Evolutionary conservation across 2,797 vertebrate genomes (phyloP).

Genomic region (Oryzias dopingdopingensis): DNA sequence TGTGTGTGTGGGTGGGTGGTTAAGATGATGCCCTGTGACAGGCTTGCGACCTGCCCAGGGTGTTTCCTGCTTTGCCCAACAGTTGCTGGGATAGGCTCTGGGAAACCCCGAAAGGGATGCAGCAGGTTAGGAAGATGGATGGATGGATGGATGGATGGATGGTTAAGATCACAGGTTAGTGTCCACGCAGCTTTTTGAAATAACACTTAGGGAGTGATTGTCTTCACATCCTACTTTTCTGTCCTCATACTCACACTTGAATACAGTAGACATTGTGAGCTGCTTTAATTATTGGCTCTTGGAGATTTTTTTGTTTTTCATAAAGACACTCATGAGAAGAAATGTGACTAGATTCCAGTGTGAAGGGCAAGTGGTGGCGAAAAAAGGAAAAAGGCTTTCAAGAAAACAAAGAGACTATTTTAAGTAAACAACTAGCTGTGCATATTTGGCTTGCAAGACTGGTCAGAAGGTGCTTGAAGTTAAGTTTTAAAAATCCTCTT

Average conservation of each 20-base stretch:
- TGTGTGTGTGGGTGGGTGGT: slow-evolving; percentile 24
- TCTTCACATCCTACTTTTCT: slow-evolving; percentile 33
- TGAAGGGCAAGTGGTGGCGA: slow-evolving; percentile 32
- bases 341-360: slow-evolving; percentile 48
- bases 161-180: slow-evolving; percentile 49
- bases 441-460: slow-evolving; percentile 69
- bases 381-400: slow-evolving; percentile 50
- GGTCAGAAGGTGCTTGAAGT: slow-evolving; percentile 73
- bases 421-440: slow-evolving; percentile 67
- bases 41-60: no score
- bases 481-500: slow-evolving; percentile 63
- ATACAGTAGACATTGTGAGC: slow-evolving; percentile 2
- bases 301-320: slow-evolving; percentile 44
- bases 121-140: no score
- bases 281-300: slow-evolving; percentile 23
- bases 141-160: background rate
- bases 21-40: slow-evolving; percentile 1
- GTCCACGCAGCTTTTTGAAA: slow-evolving; percentile 44
- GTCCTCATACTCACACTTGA: background rate
- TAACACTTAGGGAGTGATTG: slow-evolving; percentile 45
- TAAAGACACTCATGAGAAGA: slow-evolving; percentile 43
- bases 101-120: no score
- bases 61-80: no score
- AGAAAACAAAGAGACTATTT: slow-evolving; percentile 21
- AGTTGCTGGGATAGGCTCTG: no score